Evolutionary conservation across 2,113 vertebrate genomes (phyloP).

Genomic region (Ranitomeya variabilis): DNA sequence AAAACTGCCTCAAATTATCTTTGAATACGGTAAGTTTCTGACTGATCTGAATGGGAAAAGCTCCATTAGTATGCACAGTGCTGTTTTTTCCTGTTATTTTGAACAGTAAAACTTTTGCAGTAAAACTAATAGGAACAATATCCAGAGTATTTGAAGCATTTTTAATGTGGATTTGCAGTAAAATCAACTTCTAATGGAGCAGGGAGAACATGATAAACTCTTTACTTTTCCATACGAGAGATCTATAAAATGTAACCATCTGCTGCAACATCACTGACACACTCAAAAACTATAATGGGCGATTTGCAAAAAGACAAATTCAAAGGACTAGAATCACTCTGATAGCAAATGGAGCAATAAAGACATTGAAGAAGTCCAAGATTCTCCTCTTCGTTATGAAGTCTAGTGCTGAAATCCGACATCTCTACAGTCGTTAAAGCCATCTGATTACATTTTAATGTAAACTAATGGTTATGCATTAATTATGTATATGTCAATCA

Average conservation of each 20-base stretch:
- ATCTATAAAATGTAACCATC: background rate
- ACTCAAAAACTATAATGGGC: background rate
- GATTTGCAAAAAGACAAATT: background rate
- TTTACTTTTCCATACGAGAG: background rate
- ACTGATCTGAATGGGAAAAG: too few relatives aligned
- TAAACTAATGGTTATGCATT: conserved; percentile 7
- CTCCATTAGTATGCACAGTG: too few relatives aligned
- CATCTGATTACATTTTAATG: conserved; percentile 12
- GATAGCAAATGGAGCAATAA: background rate
- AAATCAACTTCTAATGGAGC: too few relatives aligned
- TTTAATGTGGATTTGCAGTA: too few relatives aligned
- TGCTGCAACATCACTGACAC: background rate
- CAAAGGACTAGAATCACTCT: background rate
- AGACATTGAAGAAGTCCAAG: background rate
- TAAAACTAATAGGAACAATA: too few relatives aligned
- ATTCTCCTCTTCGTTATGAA: background rate
- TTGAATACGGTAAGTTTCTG: too few relatives aligned
- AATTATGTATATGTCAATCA: background rate
- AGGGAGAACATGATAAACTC: too few relatives aligned
- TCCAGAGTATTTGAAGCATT: too few relatives aligned
- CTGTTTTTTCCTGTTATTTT: too few relatives aligned
- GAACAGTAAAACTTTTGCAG: too few relatives aligned
- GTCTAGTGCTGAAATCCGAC: background rate
- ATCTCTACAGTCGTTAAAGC: background rate
- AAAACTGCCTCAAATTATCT: too few relatives aligned